Conservation (phyloP, 1,140 invertebrate genomes). For the Caerostris extrusa region DNA sequence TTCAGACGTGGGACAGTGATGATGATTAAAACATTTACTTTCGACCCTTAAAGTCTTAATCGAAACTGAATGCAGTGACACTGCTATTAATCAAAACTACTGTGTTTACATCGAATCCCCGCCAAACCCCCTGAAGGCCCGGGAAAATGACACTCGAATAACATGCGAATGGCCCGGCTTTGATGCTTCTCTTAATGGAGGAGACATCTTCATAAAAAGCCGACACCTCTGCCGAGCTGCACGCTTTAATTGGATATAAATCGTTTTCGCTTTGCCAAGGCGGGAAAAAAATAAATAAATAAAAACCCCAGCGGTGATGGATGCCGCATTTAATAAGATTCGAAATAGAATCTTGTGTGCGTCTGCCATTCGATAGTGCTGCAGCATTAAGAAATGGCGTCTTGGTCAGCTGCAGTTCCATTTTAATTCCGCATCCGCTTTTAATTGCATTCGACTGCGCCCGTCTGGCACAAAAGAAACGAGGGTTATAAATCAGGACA, state of each 20-base stretch:
- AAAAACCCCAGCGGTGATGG: background rate
- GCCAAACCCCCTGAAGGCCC: background rate
- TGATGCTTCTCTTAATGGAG: background rate
- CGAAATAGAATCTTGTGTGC: background rate
- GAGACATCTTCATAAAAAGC: conserved; percentile 5
- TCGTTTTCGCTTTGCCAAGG: conserved; percentile 10
- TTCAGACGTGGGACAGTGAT: background rate
- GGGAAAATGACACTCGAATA: conserved; percentile 1
- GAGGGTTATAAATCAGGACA: no score
- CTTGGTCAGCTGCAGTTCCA: background rate
- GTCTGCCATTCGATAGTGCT: background rate
- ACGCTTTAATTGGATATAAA: conserved; percentile 33
- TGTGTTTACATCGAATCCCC: background rate
- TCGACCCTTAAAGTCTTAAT: conserved; percentile 1
- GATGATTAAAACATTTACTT: conserved; percentile 29
- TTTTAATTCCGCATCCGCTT: background rate
- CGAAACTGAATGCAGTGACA: background rate
- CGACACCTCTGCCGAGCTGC: background rate
- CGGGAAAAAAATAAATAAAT: background rate
- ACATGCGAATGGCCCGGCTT: background rate
- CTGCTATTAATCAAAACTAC: background rate
- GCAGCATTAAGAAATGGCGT: background rate
- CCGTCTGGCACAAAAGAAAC: background rate
- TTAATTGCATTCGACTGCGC: background rate
- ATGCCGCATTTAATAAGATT: background rate